These are phyloP conservation scores for Bolinopsis microptera DNA, from an alignment of 37 sponge, comb jelly and placozoan species.

Conservation along the genomic window DNA sequence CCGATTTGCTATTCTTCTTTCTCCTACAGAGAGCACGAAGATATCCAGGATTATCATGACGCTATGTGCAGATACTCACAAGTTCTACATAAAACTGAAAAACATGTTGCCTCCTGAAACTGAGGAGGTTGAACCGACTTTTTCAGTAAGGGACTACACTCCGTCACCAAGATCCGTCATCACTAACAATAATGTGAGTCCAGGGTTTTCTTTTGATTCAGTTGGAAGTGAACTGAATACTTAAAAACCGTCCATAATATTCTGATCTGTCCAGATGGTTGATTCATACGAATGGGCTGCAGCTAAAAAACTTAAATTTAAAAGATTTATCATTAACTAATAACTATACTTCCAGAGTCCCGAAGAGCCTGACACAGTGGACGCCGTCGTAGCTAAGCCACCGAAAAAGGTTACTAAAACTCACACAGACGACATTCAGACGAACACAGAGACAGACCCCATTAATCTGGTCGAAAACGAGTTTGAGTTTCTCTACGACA, in stretches of 20 bases:
- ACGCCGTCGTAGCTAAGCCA: background rate
- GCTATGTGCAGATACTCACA: slow-evolving; percentile 37
- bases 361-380: background rate
- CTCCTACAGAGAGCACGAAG: slow-evolving; percentile 45
- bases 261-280: no score
- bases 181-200: background rate
- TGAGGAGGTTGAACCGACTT: background rate
- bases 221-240: no score
- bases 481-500: background rate
- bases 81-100: slow-evolving; percentile 36
- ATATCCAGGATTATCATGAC: background rate
- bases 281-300: no score
- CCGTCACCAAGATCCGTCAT: slow-evolving; percentile 8
- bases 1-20: no score
- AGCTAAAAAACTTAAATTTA: no score
- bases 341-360: background rate
- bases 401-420: background rate
- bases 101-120: background rate
- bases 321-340: no score
- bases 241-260: no score
- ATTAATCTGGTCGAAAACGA: background rate
- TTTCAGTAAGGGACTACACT: background rate
- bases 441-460: background rate
- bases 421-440: background rate
- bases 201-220: no score